Evolutionary conservation across 2,797 vertebrate genomes (phyloP), one percentile per base, ranked within the genome.

Genomic region (Poeciliopsis presidionis): DNA sequence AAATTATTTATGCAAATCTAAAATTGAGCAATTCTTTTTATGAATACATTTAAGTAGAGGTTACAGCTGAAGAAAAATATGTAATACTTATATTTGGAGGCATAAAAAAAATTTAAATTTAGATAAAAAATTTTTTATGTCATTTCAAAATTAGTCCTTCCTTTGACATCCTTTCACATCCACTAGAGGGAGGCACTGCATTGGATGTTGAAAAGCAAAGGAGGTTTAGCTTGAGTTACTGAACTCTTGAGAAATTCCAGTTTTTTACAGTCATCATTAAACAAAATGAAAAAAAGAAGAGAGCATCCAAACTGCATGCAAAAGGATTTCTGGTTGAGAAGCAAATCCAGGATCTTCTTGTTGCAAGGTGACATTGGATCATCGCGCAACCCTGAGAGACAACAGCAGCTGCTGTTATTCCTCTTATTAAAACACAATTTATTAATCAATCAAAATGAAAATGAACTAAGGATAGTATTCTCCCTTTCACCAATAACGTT

Each of bases 151-250:
- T 22, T 7, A 75, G 7, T n/a, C 20, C 25, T 71, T 55, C n/a
- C 20, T 45, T 77, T 41, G 5, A 61, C 20, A 33, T 76, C 0
- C 22, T 45, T 69, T 80, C 2, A 13, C 74, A 4, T 79, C 89
- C 93, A 92, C 88, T 87, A 93, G 92, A 88, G 92, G 91, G 92
- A 57, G 81, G 71, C 90, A 87, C 41, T 81, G 84, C 14, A 82
- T 85, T 51, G 86, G n/a, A 76, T 75, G 18, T 84, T 39, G 1
- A 30, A 1, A 70, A 78, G 30, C 13, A 63, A 20, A 67, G 18
- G 6, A 2, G 41, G 11, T 70, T 16, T 45, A 28, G 25, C 11
- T 45, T 45, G 11, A 45, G 4, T 65, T 12, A 9, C 33, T 69
- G 20, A 69, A 45, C 22, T 70, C 13, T 65, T 65, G 1, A 36